Percentiles rank a stretch among this genome's conserved stretches.
These are phyloP conservation scores for Zeuzera pyrina DNA, from an alignment of 2,888 invertebrate species.

Conservation along the genomic window DNA sequence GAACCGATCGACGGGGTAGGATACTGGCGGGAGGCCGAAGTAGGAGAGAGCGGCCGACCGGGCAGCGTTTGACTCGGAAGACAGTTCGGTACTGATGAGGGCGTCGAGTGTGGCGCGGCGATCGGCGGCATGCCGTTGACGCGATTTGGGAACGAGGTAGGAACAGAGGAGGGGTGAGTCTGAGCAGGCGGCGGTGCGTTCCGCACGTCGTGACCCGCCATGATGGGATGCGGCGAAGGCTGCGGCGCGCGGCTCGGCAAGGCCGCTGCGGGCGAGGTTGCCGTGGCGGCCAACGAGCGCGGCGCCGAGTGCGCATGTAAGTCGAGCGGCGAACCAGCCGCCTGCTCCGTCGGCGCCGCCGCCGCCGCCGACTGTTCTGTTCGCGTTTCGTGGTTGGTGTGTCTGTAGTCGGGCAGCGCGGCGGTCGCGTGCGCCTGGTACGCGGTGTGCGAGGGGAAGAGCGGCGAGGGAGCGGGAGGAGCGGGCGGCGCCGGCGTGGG, in stretches of 20 bases:
- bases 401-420: slow-evolving; percentile 62
- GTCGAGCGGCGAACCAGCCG: slow-evolving; percentile 40
- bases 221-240: slow-evolving; percentile 42
- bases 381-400: slow-evolving; percentile 73
- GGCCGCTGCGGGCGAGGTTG: slow-evolving; percentile 33
- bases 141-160: slow-evolving; percentile 55
- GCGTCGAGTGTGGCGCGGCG: slow-evolving; percentile 35
- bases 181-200: slow-evolving; percentile 29
- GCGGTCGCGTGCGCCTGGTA: slow-evolving; percentile 65
- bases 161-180: slow-evolving; percentile 42
- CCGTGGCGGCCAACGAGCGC: slow-evolving; percentile 23
- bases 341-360: slow-evolving; percentile 24
- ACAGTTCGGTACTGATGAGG: slow-evolving; percentile 46
- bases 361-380: slow-evolving; percentile 43
- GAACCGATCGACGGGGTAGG: slow-evolving; percentile 60
- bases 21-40: slow-evolving; percentile 50
- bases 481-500: slow-evolving; percentile 62
- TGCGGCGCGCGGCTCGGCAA: slow-evolving; percentile 43
- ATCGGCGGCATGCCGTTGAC: slow-evolving; percentile 38
- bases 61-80: slow-evolving; percentile 52
- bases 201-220: slow-evolving; percentile 49
- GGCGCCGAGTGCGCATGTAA: slow-evolving; percentile 47
- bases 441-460: slow-evolving; percentile 58
- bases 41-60: slow-evolving; percentile 48
- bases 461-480: slow-evolving; percentile 55